Evolutionary conservation across 2,888 invertebrate species (phyloP).

Genomic region (Cryptosula pallasiana): DNA sequence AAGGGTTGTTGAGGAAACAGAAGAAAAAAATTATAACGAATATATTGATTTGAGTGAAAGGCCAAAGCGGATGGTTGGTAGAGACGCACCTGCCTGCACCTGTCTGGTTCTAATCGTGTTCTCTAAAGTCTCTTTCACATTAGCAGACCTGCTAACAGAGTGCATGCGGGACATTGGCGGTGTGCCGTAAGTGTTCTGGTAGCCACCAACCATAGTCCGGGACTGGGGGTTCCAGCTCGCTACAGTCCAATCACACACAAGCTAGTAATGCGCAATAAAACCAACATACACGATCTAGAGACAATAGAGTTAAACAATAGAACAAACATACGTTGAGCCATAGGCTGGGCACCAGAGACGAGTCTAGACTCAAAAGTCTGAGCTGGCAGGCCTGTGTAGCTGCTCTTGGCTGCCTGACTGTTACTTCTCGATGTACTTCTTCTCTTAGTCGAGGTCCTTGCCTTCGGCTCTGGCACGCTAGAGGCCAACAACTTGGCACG

Average conservation of each 20-base stretch:
- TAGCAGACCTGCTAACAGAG: background rate
- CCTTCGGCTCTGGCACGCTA: background rate
- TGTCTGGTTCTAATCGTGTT: background rate
- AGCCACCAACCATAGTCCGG: background rate
- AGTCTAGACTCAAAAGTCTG: background rate
- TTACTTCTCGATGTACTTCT: background rate
- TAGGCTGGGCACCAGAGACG: background rate
- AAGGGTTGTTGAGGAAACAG: too few relatives aligned
- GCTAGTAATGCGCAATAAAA: background rate
- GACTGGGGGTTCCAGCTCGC: background rate
- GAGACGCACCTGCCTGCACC: background rate
- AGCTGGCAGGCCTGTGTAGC: background rate
- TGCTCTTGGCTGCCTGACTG: background rate
- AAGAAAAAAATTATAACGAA: too few relatives aligned
- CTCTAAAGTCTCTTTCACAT: slow-evolving; percentile 9
- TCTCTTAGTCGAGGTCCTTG: background rate
- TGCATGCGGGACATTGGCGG: background rate
- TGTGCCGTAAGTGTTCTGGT: background rate
- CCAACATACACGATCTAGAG: too few relatives aligned
- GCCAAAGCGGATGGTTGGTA: too few relatives aligned
- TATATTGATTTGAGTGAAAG: too few relatives aligned
- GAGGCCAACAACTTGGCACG: background rate
- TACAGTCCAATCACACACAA: background rate
- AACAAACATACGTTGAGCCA: too few relatives aligned
- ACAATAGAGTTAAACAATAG: too few relatives aligned